These are phyloP conservation scores for Corythaixoides concolor DNA, from an alignment of 2,113 vertebrate genomes.

Conservation along the genomic window DNA sequence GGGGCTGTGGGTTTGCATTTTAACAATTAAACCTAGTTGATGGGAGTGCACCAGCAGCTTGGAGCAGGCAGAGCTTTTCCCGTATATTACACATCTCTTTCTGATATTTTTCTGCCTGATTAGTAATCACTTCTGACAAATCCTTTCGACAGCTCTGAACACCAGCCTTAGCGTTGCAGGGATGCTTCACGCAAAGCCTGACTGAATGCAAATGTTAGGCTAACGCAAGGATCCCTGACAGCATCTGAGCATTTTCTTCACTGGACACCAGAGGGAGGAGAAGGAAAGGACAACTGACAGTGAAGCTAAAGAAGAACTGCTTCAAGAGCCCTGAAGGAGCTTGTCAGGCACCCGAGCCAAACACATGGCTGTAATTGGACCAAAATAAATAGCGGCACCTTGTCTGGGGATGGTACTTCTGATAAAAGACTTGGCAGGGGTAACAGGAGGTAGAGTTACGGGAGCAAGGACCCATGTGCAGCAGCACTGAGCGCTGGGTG, in stretches of 20 bases:
- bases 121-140: constrained; percentile 57
- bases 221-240: background rate
- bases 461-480: background rate
- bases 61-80: constrained; percentile 25
- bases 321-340: background rate
- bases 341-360: background rate
- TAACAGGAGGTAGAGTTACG: background rate
- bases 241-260: constrained; percentile 37
- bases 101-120: constrained; percentile 61
- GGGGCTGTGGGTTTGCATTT: background rate
- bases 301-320: background rate
- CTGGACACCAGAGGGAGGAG: constrained; percentile 66
- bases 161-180: background rate
- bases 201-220: background rate
- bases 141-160: background rate
- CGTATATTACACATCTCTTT: background rate
- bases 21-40: background rate
- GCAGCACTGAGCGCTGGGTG: background rate
- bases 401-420: background rate
- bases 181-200: background rate
- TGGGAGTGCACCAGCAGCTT: background rate
- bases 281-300: constrained; percentile 25
- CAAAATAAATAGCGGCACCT: background rate
- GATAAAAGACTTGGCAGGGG: background rate
- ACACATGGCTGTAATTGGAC: background rate